A percentile compares a stretch with the other conserved stretches of the same genome.
Evolutionary conservation across 2,797 vertebrate genomes (phyloP).

Genomic region (Hybognathus amarus): DNA sequence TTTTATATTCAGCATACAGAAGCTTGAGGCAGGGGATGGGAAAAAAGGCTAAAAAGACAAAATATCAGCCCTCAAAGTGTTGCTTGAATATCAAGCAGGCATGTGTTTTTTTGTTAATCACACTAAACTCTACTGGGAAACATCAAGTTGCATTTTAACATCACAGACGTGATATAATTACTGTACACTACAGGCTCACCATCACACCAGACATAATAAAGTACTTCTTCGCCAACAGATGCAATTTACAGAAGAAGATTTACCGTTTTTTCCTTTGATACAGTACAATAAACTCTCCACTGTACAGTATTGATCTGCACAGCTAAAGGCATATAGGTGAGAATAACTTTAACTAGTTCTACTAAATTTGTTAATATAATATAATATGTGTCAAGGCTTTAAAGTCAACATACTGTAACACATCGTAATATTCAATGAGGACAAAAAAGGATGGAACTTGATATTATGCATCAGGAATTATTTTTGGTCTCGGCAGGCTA

Average conservation of each 20-base stretch:
- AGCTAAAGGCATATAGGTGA: neutral
- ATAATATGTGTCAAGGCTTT: neutral
- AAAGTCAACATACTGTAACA: neutral
- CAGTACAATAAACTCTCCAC: slow-evolving; percentile 7
- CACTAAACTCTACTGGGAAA: slow-evolving; percentile 89
- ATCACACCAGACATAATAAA: slow-evolving; percentile 86
- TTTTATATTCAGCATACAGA: slow-evolving; percentile 92
- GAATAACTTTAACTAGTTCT: slow-evolving; percentile 11
- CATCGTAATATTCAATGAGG: neutral
- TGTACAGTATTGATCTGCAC: neutral
- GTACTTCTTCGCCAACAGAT: slow-evolving; percentile 96
- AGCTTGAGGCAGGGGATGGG: slow-evolving; percentile 73
- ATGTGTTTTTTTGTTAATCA: slow-evolving; percentile 92
- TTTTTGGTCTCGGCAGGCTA: no score
- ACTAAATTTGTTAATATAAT: neutral
- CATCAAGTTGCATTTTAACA: slow-evolving; percentile 96
- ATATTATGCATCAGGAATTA: no score
- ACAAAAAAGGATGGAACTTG: no score
- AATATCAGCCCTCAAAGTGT: slow-evolving; percentile 92
- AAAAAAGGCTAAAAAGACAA: slow-evolving; percentile 70
- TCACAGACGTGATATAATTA: slow-evolving; percentile 95
- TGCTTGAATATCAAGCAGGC: slow-evolving; percentile 96
- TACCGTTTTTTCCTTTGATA: slow-evolving; percentile 56
- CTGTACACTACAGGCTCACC: slow-evolving; percentile 81
- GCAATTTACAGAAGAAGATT: slow-evolving; percentile 63